phyloP scores from a whole-genome alignment of 2,797 vertebrate species.

The Schizothorax lantsangensis region DNA sequence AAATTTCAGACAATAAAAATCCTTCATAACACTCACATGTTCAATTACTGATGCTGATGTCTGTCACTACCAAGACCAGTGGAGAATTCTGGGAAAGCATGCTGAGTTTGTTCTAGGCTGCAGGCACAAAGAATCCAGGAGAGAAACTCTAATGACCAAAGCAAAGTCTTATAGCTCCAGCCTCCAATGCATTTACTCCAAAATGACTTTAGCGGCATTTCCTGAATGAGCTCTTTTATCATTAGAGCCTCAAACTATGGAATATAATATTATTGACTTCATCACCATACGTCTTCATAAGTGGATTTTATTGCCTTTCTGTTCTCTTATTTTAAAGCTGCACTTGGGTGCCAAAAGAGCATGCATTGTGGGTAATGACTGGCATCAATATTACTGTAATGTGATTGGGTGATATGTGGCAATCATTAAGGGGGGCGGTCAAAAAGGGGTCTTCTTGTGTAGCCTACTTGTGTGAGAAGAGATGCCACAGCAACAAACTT shows the following conservation, averaged over 20 bases:
- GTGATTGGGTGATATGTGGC: slow-evolving; percentile 80
- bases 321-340: slow-evolving; percentile 66
- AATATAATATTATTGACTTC: slow-evolving; percentile 82
- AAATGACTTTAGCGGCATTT: slow-evolving; percentile 75
- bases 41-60: slow-evolving; percentile 16
- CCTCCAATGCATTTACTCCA: slow-evolving; percentile 63
- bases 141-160: slow-evolving; percentile 68
- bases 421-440: slow-evolving; percentile 71
- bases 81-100: slow-evolving; percentile 57
- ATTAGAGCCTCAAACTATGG: slow-evolving; percentile 70
- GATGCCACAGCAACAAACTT: slow-evolving; percentile 73
- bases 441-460: slow-evolving; percentile 64
- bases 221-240: slow-evolving; percentile 73
- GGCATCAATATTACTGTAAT: slow-evolving; percentile 83
- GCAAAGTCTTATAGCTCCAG: slow-evolving; percentile 60
- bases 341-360: slow-evolving; percentile 69
- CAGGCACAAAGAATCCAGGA: slow-evolving; percentile 68
- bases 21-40: neutral
- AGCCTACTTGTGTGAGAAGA: neutral
- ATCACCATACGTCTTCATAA: slow-evolving; percentile 77
- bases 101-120: slow-evolving; percentile 56
- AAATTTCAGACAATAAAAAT: neutral
- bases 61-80: slow-evolving; percentile 53
- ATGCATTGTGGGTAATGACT: slow-evolving; percentile 76
- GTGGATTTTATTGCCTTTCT: slow-evolving; percentile 76